These are phyloP conservation scores for Liposcelis brunnea DNA, from an alignment of 2,888 invertebrate species.

Conservation along the genomic window DNA sequence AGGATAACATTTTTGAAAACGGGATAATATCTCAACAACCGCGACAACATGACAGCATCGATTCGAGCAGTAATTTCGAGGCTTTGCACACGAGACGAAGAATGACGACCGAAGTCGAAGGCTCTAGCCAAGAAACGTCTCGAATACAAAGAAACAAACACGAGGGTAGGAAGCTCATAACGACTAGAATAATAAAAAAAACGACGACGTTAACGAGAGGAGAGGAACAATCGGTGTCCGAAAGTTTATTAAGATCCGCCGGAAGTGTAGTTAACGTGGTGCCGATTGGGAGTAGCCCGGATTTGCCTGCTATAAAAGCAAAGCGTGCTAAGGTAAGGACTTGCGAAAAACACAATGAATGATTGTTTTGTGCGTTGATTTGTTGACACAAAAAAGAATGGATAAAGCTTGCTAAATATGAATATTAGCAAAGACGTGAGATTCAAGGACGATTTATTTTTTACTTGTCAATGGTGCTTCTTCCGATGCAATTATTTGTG, in stretches of 20 bases:
- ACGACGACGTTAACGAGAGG: conserved; percentile 77
- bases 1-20: conserved; percentile 28
- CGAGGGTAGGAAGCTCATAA: conserved; percentile 57
- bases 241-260: conserved; percentile 46
- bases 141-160: conserved; percentile 12
- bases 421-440: background rate
- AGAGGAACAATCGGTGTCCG: conserved; percentile 57
- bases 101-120: conserved; percentile 67
- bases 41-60: conserved; percentile 27
- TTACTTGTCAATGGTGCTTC: conserved; percentile 11
- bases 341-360: too few relatives aligned
- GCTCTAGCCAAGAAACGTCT: conserved; percentile 23
- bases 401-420: background rate
- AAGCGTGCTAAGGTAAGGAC: conserved; percentile 65
- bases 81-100: conserved; percentile 68
- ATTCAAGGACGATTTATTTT: conserved; percentile 8
- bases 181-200: conserved; percentile 70
- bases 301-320: conserved; percentile 32
- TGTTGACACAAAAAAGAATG: background rate
- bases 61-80: conserved; percentile 35
- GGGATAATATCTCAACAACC: conserved; percentile 34
- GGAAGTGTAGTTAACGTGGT: conserved; percentile 14
- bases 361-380: conserved; percentile 1
- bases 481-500: too few relatives aligned
- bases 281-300: conserved; percentile 5